Evolutionary conservation across 1,140 invertebrate genomes (phyloP), one percentile per base, ranked within the genome.

Genomic region (Pollicipes pollicipes): DNA sequence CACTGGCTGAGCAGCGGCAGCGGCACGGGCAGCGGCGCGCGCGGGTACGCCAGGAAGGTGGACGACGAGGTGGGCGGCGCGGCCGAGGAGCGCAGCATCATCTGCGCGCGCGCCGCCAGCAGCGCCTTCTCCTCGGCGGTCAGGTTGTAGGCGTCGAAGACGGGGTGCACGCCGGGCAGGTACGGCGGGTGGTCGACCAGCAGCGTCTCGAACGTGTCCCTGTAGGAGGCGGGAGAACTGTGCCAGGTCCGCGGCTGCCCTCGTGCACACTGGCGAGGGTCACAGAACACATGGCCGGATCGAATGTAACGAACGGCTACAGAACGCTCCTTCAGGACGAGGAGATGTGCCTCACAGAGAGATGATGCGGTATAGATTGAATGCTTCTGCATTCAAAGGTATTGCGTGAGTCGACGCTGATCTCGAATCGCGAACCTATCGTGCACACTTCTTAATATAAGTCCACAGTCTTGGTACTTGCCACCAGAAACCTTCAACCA

Each of bases 181-280:
- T 66, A 66, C 6, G 64, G n/a, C 8, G 64, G 64, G 28, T 27
- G 27, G 28, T 66, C 64, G n/a, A 27, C 64, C 64, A 66, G 64
- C 64, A 66, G 28, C 27, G n/a, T 66, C 64, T 66, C 64, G 64
- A 66, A 66, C 64, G 64, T 66, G 64, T 66, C 64, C 28, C 64
- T 66, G 64, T 66, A 27, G 21, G 13, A 58, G 45, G 13, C 2
- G 24, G 45, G 45, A 21, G 45, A 58, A 21, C 45, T 58, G 45
- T 58, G 45, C 6, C 17, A 58, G 45, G 45, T 10, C 24, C 45
- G 17, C 24, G 13, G 45, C 45, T 58, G 45, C 17, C 45, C 45
- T 58, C 45, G 8, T 21, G 24, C 45, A 21, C 45, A 58, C n/a
- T n/a, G n/a, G n/a, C n/a, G n/a, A n/a, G n/a, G n/a, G n/a, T n/a